phyloP scores from a whole-genome alignment of 2,113 vertebrate species.

The Butorides virescens region DNA sequence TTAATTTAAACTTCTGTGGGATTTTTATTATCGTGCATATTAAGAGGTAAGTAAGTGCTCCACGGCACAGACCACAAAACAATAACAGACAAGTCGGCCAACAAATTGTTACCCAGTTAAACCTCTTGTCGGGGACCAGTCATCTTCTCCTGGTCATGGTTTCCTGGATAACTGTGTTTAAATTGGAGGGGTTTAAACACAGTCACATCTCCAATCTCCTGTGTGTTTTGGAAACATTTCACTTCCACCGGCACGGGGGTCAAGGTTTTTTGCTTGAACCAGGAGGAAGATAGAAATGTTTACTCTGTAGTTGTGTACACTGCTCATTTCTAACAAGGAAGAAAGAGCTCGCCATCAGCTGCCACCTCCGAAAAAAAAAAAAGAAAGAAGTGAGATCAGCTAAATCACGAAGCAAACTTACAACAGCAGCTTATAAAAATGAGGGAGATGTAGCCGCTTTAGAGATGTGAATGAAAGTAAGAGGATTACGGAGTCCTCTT shows the following conservation, averaged over 20 bases:
- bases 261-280: constrained; percentile 18
- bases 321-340: not conserved
- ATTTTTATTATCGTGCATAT: not conserved
- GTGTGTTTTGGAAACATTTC: constrained; percentile 11
- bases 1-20: not conserved
- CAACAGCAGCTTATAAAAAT: constrained; percentile 20
- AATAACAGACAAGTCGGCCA: not conserved
- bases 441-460: not conserved
- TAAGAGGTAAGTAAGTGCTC: not conserved
- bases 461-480: constrained; percentile 44
- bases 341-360: not conserved
- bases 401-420: not conserved
- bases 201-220: not conserved
- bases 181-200: not conserved
- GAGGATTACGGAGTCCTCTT: constrained; percentile 11
- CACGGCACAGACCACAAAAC: not conserved
- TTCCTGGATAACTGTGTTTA: constrained; percentile 26
- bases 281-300: constrained; percentile 24
- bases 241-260: not conserved
- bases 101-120: not conserved
- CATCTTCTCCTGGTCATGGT: not conserved
- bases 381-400: not conserved
- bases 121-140: not conserved
- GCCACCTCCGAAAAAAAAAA: not conserved
- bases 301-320: not conserved